Conservation (phyloP, 2,888 invertebrate species). For the Lasioglossum marginatum region DNA sequence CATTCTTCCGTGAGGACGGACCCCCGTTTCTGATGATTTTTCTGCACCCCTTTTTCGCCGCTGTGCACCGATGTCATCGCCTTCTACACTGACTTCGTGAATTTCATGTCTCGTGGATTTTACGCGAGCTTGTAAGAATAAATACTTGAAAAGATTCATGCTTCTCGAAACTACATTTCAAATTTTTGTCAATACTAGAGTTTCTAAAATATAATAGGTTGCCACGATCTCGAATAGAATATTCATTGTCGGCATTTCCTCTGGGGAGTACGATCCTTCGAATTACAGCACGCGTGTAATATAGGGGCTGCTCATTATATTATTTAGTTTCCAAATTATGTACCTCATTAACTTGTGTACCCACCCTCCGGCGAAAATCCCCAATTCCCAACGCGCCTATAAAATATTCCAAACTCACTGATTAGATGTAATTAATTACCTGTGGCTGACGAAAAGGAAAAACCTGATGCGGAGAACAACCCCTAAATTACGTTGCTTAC, state of each 20-base stretch:
- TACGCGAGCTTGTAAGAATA: background rate
- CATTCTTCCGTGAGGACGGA: slow-evolving; percentile 7
- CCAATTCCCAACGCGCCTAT: background rate
- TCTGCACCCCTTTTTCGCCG: background rate
- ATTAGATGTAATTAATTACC: slow-evolving; percentile 5
- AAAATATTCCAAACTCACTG: slow-evolving; percentile 2
- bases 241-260: background rate
- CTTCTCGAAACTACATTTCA: background rate
- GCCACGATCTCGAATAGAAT: background rate
- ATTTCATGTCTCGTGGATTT: background rate
- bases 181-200: background rate
- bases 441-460: background rate
- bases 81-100: background rate
- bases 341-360: background rate
- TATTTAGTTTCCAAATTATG: slow-evolving; percentile 13
- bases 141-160: too few species aligned
- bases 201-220: background rate
- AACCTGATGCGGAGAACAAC: background rate
- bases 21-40: background rate
- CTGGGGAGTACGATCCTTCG: background rate
- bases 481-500: background rate
- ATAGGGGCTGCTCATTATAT: background rate
- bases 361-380: background rate
- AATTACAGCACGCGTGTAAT: slow-evolving; percentile 3
- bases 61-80: background rate